phyloP scores from a whole-genome alignment of 2,888 invertebrate species.

The Villa cingulata region DNA sequence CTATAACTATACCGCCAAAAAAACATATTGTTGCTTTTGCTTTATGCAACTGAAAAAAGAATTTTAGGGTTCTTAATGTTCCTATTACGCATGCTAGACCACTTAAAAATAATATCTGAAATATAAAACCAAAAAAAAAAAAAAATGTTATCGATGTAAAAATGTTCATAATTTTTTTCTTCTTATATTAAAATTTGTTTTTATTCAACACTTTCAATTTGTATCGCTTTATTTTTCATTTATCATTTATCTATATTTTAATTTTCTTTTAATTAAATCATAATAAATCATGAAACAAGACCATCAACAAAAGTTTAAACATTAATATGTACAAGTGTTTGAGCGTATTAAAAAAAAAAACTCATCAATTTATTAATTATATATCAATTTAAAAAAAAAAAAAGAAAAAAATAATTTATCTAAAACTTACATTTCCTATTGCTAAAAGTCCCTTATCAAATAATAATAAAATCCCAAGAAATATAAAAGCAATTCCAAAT shows the following conservation, averaged over 20 bases:
- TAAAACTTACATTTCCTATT: constrained; percentile 90
- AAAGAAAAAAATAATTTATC: too few species aligned
- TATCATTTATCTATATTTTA: background rate
- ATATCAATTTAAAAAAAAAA: too few species aligned
- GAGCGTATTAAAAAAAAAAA: too few species aligned
- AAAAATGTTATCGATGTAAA: background rate
- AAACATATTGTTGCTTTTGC: constrained; percentile 78
- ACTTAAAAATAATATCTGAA: constrained; percentile 87
- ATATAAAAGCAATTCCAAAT: constrained; percentile 89
- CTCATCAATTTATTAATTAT: too few species aligned
- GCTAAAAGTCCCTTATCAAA: constrained; percentile 96
- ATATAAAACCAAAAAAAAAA: constrained; percentile 21
- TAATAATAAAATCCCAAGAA: constrained; percentile 80
- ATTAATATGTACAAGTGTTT: too few species aligned
- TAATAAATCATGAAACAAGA: too few species aligned
- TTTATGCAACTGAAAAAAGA: constrained; percentile 97
- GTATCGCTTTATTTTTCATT: too few species aligned
- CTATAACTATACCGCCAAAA: constrained; percentile 83
- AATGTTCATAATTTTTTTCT: too few species aligned
- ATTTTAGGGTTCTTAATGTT: constrained; percentile 83
- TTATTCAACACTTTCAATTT: too few species aligned
- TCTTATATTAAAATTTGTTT: background rate
- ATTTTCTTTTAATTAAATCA: background rate
- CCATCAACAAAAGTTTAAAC: too few species aligned
- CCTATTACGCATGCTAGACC: constrained; percentile 96